Percentiles rank a stretch among this genome's conserved stretches.
phyloP scores from a whole-genome alignment of 2,797 vertebrate genomes.

The Simalia tracyae region DNA sequence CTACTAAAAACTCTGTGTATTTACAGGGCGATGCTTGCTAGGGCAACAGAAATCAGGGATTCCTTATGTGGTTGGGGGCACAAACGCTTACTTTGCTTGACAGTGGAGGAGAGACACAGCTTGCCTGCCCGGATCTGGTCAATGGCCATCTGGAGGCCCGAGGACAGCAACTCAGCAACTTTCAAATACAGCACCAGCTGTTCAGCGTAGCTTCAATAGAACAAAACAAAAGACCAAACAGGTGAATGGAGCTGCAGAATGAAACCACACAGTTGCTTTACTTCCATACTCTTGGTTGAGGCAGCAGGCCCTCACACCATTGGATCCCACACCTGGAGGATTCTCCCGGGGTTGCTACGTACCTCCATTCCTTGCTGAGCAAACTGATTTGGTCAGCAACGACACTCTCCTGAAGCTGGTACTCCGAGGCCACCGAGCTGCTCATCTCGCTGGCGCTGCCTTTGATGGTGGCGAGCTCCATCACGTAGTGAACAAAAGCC shows the following conservation, averaged over 20 bases:
- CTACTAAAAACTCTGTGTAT: neutral
- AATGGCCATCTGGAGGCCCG: slow-evolving; percentile 85
- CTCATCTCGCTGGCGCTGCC: slow-evolving; percentile 74
- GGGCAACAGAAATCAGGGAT: neutral
- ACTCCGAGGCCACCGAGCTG: slow-evolving; percentile 76
- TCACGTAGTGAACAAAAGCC: slow-evolving; percentile 87
- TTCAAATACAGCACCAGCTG: slow-evolving; percentile 96
- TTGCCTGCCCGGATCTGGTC: slow-evolving; percentile 85
- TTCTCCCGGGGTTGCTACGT: neutral
- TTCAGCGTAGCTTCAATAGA: slow-evolving; percentile 84
- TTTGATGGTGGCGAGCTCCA: slow-evolving; percentile 87
- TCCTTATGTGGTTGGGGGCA: fast-evolving
- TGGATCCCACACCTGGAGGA: neutral
- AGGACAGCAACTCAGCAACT: slow-evolving; percentile 88
- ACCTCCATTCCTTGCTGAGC: slow-evolving; percentile 95
- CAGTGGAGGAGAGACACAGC: slow-evolving; percentile 86
- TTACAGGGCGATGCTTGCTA: neutral
- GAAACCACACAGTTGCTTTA: too few relatives aligned
- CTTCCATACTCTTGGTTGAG: neutral
- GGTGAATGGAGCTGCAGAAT: too few relatives aligned
- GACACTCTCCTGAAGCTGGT: slow-evolving; percentile 89
- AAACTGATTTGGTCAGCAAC: slow-evolving; percentile 97
- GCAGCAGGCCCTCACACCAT: neutral
- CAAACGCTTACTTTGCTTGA: slow-evolving; percentile 86
- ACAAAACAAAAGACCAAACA: neutral